Conservation (phyloP, 1,140 invertebrate genomes). For the Euschistus heros region DNA sequence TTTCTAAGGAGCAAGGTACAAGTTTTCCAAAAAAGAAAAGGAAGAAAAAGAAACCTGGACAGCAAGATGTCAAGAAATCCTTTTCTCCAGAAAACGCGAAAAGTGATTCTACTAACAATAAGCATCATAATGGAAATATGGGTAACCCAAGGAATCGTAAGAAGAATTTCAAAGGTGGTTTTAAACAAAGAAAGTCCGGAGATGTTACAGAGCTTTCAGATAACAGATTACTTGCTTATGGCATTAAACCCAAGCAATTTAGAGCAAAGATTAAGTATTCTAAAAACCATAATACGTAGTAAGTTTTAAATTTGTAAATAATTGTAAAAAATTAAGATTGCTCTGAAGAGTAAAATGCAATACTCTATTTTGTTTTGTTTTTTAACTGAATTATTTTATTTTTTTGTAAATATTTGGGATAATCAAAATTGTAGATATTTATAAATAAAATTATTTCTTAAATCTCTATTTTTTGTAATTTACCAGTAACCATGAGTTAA, state of each 20-base stretch:
- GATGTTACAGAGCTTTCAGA: slow-evolving; percentile 43
- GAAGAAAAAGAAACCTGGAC: slow-evolving; percentile 18
- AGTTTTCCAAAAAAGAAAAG: slow-evolving; percentile 13
- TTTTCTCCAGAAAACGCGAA: slow-evolving; percentile 21
- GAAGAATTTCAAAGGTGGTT: background rate
- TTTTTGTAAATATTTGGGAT: too few relatives aligned
- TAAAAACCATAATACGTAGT: background rate
- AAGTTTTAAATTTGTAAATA: too few relatives aligned
- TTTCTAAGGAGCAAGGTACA: background rate
- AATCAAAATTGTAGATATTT: too few relatives aligned
- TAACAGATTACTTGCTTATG: slow-evolving; percentile 74
- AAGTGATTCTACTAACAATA: slow-evolving; percentile 28
- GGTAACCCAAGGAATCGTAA: background rate
- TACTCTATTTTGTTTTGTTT: too few relatives aligned
- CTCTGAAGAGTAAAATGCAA: too few relatives aligned
- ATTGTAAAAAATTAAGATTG: too few relatives aligned
- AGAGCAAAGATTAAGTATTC: slow-evolving; percentile 43
- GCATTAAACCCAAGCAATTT: slow-evolving; percentile 84
- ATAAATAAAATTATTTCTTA: too few relatives aligned
- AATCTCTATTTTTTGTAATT: too few relatives aligned
- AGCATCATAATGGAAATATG: background rate
- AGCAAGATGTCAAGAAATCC: slow-evolving; percentile 13
- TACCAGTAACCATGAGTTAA: too few relatives aligned
- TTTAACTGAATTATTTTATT: too few relatives aligned
- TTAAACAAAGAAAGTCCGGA: slow-evolving; percentile 8